These are phyloP conservation scores for Pandion haliaetus DNA, from an alignment of 2,113 vertebrate genomes.

Conservation along the genomic window DNA sequence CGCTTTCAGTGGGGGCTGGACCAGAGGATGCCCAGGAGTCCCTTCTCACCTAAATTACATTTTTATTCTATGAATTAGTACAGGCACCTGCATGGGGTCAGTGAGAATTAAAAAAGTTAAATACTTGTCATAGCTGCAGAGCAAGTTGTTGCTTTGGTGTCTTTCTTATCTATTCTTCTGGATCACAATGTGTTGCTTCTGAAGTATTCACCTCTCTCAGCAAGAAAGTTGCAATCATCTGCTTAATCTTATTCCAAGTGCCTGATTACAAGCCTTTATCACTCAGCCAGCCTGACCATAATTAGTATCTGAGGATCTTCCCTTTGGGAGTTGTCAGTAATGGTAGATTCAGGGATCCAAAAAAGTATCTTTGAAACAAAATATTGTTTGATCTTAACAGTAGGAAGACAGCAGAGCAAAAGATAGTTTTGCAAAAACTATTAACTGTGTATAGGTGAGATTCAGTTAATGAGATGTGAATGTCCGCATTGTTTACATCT, in stretches of 20 bases:
- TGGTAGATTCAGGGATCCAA: neutral
- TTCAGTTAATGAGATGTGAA: neutral
- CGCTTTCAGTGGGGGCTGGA: neutral
- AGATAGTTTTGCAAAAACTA: neutral
- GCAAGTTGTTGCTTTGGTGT: neutral
- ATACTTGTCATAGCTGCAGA: neutral
- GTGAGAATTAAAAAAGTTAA: neutral
- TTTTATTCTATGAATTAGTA: neutral
- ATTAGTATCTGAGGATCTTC: neutral
- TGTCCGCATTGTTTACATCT: neutral
- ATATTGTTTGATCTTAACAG: neutral
- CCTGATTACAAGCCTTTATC: constrained; percentile 34
- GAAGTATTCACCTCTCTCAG: neutral
- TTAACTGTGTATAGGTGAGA: neutral
- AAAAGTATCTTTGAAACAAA: neutral
- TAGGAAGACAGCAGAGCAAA: neutral
- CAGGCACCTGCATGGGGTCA: neutral
- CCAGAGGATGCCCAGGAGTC: neutral
- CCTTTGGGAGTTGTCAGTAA: neutral
- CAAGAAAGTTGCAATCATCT: constrained; percentile 16
- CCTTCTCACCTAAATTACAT: neutral
- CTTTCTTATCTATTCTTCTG: neutral
- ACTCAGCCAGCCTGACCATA: constrained; percentile 5
- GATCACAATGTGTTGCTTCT: neutral
- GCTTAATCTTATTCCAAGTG: constrained; percentile 38